These are phyloP conservation scores for Melangyna quadrimaculata DNA, from an alignment of 2,888 invertebrate species.

Conservation along the genomic window DNA sequence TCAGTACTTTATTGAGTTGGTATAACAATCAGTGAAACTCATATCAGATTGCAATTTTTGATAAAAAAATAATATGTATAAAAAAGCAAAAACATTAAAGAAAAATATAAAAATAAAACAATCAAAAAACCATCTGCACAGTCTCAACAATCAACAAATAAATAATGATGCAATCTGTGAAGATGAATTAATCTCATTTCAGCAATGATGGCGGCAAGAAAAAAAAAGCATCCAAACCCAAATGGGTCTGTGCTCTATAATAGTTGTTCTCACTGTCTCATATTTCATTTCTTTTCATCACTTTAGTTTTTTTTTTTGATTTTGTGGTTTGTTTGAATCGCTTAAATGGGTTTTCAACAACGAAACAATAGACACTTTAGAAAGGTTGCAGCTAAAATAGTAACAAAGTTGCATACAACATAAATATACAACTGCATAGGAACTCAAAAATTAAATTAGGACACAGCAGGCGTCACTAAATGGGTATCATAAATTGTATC, in stretches of 20 bases:
- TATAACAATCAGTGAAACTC: background rate
- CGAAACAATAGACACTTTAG: conserved; percentile 60
- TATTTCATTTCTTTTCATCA: conserved; percentile 70
- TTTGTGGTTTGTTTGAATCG: conserved; percentile 14
- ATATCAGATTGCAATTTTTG: conserved; percentile 63
- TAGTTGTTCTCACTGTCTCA: conserved; percentile 65
- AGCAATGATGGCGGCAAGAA: conserved; percentile 19
- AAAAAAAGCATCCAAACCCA: conserved; percentile 24
- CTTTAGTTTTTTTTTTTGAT: background rate
- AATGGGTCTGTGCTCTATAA: conserved; percentile 39
- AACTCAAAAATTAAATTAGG: conserved; percentile 51
- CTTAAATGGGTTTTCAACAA: conserved; percentile 22
- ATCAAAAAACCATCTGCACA: background rate
- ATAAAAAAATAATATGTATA: conserved; percentile 6
- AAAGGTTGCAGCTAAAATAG: conserved; percentile 8
- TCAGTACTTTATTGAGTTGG: conserved; percentile 14
- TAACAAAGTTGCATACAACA: background rate
- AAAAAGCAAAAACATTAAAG: background rate
- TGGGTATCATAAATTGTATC: conserved; percentile 42
- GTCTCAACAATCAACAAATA: conserved; percentile 25
- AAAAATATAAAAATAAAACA: background rate
- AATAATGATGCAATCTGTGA: conserved; percentile 35
- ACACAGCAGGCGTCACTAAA: conserved; percentile 49
- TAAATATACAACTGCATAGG: background rate
- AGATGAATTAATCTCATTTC: conserved; percentile 62